Base-by-base conservation (phyloP, 2,797 vertebrate genomes). In the Rhyacichthys aspro region DNA sequence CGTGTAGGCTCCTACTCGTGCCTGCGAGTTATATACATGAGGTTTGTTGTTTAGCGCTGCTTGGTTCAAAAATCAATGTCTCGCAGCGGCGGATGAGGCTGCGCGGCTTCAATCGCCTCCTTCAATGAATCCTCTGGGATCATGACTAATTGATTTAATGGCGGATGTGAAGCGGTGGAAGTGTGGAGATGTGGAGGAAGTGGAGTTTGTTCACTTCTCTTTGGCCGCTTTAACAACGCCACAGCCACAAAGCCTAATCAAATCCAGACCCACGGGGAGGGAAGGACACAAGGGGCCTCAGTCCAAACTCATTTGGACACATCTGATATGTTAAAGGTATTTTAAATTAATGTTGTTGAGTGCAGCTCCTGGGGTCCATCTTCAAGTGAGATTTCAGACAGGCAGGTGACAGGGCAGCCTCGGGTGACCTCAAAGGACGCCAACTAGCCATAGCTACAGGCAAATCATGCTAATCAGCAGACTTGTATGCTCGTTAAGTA, bases 121-220 rank as follows among this genome's bases (percentile, higher is more conserved):
- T 55, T 50, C 55, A 46, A 67, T 69, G 63, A 52, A 80, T 82
- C 80, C 75, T 63, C 39, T 44, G 59, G 59, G 76, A 76, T 82
- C 65, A 68, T 77, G 78, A 81, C 74, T 79, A 79, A 85, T 77
- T 83, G 79, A 79, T 83, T 85, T 77, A 74, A 82, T 79, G 81
- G 75, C 52, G 69, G 68, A 37, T 70, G 47, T 60, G 64, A 65
- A 66, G 60, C 41, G 47, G 60, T 54, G 53, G 52, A 76, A 50
- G 70, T 55, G 44, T 66, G 60, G 36, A 52, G 71, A 50, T 63
- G 37, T 65, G 39, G 62, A 82, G 74, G 75, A 65, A 67, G 73
- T 70, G 23, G 58, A 50, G 37, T 42, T 72, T 53, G 39, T 55
- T 67, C 55, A 38, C 44, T 44, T 69, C 46, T 63, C 60, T 41